Base-by-base conservation (phyloP, 1,140 invertebrate species). In the Elymnias hypermnestra region DNA sequence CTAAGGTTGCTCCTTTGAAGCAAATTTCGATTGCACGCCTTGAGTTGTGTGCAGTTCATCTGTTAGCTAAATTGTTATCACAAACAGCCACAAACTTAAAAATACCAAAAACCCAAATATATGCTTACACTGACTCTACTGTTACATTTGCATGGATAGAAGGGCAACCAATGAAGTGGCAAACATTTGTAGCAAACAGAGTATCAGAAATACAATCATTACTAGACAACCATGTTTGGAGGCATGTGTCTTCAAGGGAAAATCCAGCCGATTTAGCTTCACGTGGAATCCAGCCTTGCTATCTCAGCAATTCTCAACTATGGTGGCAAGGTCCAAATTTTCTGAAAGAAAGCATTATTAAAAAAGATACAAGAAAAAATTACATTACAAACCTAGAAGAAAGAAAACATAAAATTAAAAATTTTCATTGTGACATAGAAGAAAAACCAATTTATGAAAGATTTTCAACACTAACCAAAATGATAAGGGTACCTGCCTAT, bases 41-140 rank as follows among this genome's bases (percentile, higher is more conserved):
- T 6, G 77, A 82, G 39, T 41, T 82, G 1, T 75, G 64, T 40
- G 72, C 53, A 6, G 71, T 72, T 3, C 28, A 53, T 1, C 33
- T 82, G 7, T 23, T 77, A 1, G 29, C 58, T 26, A 60, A 38
- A 6, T 67, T 4, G 5, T 71, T 0, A 31, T 36, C 7, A 5
- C 53, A 49, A 12, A 5, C 63, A 0, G 7, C 31, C 8, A 28
- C 56, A 2, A 17, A 58, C 17, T 57, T 82, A 7, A 44, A 58
- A n/a, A 49, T 73, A 28, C 43, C 55, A 10, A 57, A 71, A 26
- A 28, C 43, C 1, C 35, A 66, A 3, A 48, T 69, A 8, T 68
- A 39, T 40, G 76, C 72, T 23, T 86, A 72, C 64, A 70, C 64
- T 1, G 81, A 87, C 43, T 85, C 82, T 8, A 62, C 36, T 25